phyloP scores from a whole-genome alignment of 2,888 invertebrate genomes.

The Tipula helvola region DNA sequence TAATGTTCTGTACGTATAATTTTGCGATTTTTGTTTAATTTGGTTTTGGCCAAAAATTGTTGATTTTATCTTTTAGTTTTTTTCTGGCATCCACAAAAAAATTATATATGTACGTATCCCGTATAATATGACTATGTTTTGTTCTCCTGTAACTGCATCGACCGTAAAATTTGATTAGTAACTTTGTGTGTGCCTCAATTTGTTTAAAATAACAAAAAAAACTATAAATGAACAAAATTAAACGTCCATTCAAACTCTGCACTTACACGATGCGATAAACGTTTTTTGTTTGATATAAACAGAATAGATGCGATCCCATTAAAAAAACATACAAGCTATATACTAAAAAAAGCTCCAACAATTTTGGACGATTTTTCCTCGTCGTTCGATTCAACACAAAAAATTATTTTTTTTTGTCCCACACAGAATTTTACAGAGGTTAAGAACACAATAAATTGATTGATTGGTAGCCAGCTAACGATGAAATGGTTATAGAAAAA shows the following conservation, averaged over 20 bases:
- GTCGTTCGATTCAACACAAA: not conserved
- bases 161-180: not conserved
- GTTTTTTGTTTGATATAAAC: not conserved
- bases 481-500: not conserved
- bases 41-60: not conserved
- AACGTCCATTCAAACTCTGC: not conserved
- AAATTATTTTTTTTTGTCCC: not conserved
- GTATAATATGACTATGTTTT: not conserved
- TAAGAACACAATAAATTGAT: not conserved
- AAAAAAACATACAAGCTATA: not conserved
- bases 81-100: not conserved
- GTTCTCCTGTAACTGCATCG: not conserved
- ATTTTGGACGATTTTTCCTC: not conserved
- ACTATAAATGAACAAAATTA: not conserved
- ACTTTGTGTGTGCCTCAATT: not conserved
- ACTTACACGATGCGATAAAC: not conserved
- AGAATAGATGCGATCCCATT: not conserved
- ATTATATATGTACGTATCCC: not conserved
- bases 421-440: not conserved
- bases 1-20: not conserved
- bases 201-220: not conserved
- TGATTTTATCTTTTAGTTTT: not conserved
- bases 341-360: not conserved
- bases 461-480: not conserved
- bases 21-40: not conserved